These are phyloP conservation scores for Austrofundulus limnaeus DNA, from an alignment of 2,113 vertebrate species.

Conservation along the genomic window DNA sequence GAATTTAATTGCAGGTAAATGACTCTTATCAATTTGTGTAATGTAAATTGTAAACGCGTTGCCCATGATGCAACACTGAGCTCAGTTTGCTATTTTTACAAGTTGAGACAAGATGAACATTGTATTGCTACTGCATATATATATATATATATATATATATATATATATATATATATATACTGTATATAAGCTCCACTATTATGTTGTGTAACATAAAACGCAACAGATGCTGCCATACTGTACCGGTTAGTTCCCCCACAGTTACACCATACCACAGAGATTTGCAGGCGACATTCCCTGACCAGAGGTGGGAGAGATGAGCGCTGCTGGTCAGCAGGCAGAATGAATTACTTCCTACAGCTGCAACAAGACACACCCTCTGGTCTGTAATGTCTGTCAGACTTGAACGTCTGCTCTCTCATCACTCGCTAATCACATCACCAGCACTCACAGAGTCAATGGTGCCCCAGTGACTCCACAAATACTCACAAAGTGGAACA, in stretches of 20 bases:
- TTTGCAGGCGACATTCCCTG: constrained; percentile 65
- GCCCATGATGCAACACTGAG: neutral
- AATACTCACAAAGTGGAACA: constrained; percentile 24
- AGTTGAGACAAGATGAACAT: constrained; percentile 24
- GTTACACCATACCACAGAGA: constrained; percentile 63
- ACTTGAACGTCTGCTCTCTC: constrained; percentile 38
- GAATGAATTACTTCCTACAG: constrained; percentile 76
- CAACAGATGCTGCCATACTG: constrained; percentile 45
- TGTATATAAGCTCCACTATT: constrained; percentile 46
- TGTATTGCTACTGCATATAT: constrained; percentile 7
- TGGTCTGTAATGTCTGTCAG: constrained; percentile 29
- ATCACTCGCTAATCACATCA: constrained; percentile 60
- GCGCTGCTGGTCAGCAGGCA: constrained; percentile 49
- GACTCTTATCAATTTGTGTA: constrained; percentile 19
- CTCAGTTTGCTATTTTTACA: constrained; percentile 1
- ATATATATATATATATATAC: constrained; percentile 1
- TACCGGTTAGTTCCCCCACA: constrained; percentile 51
- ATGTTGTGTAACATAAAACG: constrained; percentile 44
- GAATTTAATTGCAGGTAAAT: constrained; percentile 48
- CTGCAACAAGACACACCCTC: constrained; percentile 55
- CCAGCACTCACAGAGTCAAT: constrained; percentile 20
- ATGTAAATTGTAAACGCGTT: constrained; percentile 27
- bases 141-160: constrained; percentile 1
- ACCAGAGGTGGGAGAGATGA: constrained; percentile 26
- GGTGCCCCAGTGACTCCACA: constrained; percentile 30